Evolutionary conservation across 1,140 invertebrate species (phyloP).

Genomic region (Heliconius himera): DNA sequence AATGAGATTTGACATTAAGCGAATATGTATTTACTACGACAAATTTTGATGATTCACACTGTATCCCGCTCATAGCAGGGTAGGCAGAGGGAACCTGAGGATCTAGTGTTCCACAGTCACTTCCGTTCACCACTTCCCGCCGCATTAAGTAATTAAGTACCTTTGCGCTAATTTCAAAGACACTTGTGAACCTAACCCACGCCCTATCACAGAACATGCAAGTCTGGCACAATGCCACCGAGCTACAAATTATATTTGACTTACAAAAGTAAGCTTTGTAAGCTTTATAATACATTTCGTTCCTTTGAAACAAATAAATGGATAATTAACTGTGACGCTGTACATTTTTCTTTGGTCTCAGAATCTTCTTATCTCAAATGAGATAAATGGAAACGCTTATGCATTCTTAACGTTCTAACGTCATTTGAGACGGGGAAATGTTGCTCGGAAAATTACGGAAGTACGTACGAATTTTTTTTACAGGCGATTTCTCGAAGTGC

Average conservation of each 20-base stretch:
- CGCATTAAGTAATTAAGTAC: no score
- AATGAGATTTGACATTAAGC: slow-evolving; percentile 35
- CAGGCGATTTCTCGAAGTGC: not conserved
- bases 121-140: no score
- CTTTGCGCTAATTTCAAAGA: no score
- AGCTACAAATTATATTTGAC: not conserved
- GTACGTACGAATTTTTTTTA: slow-evolving; percentile 2
- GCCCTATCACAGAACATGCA: not conserved
- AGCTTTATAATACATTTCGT: not conserved
- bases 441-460: not conserved
- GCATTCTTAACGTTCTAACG: slow-evolving; percentile 14
- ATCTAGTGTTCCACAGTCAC: no score
- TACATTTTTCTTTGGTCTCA: slow-evolving; percentile 11
- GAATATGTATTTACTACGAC: not conserved
- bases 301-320: slow-evolving; percentile 14
- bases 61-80: no score
- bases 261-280: not conserved
- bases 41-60: no score
- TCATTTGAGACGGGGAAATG: not conserved
- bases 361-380: slow-evolving; percentile 14
- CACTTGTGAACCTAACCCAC: not conserved
- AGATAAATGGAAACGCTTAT: slow-evolving; percentile 15
- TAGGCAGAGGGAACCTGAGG: no score
- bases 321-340: slow-evolving; percentile 2
- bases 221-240: not conserved